Base-by-base conservation (phyloP, 2,113 vertebrate species). In the Galemys pyrenaicus region DNA sequence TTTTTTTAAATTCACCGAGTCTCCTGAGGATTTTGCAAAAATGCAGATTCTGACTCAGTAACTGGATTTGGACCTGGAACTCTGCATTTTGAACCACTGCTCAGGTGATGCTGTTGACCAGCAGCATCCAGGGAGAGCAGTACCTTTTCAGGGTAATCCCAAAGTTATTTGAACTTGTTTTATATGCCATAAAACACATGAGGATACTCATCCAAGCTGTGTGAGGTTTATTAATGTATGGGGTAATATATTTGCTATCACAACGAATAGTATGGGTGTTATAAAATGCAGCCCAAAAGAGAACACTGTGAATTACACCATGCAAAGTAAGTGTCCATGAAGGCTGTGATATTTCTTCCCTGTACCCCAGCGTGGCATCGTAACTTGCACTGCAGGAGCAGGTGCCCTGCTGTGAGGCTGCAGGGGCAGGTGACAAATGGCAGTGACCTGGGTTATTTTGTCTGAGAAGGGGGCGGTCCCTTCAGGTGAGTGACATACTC, bases 351-450 rank as follows among this genome's bases (percentile, higher is more conserved):
- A 15, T 41, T 54, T 67, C 20, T 24, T 46, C 91, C 30, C 3
- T 62, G 4, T 1, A 56, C 4, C 16, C 26, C 0, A 12, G 6
- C 28, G 10, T 1, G 51, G 22, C 4, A n/a, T 3, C 49, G 0
- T 85, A 64, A 13, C 64, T 80, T 44, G 54, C 58, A 75, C 6
- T 20, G 24, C 16, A 0, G 4, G 17, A n/a, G 17, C 24, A 67
- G 4, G 24, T 4, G 26, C 6, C 13, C 19, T 2, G 60, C 20
- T 62, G n/a, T 62, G 20, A 93, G 4, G 4, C 30, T 20, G 1
- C 2, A 65, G 17, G 13, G 2, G 13, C 75, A 10, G 2, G 74
- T 4, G 10, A 75, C 20, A 13, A 22, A 11, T 49, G 56, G 64
- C 64, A 49, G 44, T 62, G 79, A 44, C 22, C 56, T 46, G 7